Evolutionary conservation across 2,113 vertebrate genomes (phyloP), one percentile per base, ranked within the genome.

Genomic region (Gnathonemus longibarbis): DNA sequence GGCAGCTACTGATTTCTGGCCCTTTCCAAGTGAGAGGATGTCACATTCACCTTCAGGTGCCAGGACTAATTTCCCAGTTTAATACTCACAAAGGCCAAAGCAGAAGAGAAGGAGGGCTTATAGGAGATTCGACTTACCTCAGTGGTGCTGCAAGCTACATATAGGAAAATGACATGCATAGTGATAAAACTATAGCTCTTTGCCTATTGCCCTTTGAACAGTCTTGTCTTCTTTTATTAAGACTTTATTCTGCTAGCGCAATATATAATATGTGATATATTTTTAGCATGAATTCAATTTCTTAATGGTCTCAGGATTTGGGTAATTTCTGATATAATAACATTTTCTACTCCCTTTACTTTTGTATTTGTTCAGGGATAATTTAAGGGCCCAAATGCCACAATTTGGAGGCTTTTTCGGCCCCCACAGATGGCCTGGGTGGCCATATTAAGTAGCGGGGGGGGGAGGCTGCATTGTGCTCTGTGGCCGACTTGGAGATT

Each of bases 401-500:
- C 93, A 95, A 94, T 95, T 94, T 93, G 90, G 85, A 49, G 87
- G 90, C 85, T 89, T 92, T 91, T 91, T 91, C 80, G 13, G 15
- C 89, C 85, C 88, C 90, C 86, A 88, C 89, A 90, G 91, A 91
- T 91, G 90, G 91, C 90, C 92, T 89, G 92, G 95, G 95, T 91
- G 87, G 93, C 95, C 95, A 94, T 94, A 96, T 96, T 96, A 96
- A 96, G 95, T 95, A 95, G 94, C 93, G 88, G 94, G 94, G 94
- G 94, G 77, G 24, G 56, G 84, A 56, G 92, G 89, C 90, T 93
- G 94, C 92, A 96, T 96, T 96, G 94, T 95, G 93, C 95, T 95
- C 95, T 91, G 89, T 94, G 91, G 93, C 95, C 95, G 95, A 94
- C 94, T 95, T 95, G 94, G 94, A 96, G 95, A 95, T 96, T 96